phyloP scores from a whole-genome alignment of 2,113 vertebrate genomes.

The Cettia cetti region DNA sequence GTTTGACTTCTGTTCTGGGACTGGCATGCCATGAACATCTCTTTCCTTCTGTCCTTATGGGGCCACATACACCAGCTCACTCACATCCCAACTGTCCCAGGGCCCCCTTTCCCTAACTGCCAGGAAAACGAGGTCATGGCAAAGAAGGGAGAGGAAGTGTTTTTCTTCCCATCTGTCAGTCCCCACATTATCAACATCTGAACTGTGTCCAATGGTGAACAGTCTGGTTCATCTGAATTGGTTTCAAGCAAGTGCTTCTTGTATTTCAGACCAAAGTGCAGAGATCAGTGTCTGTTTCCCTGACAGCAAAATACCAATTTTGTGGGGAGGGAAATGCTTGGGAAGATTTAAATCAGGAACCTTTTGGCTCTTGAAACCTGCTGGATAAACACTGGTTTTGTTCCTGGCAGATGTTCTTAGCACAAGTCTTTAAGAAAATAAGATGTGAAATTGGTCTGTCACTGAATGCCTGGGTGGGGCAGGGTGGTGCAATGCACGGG shows the following conservation, averaged over 20 bases:
- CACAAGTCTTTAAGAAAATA: neutral
- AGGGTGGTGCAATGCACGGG: fast-evolving
- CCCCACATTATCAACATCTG: neutral
- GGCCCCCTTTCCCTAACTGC: neutral
- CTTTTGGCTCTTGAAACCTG: neutral
- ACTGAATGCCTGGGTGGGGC: fast-evolving
- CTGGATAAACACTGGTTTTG: neutral
- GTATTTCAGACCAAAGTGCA: neutral
- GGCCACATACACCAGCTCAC: neutral
- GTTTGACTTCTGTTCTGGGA: neutral
- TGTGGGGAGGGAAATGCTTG: neutral
- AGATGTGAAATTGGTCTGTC: neutral
- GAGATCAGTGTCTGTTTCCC: neutral
- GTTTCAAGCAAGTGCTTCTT: neutral
- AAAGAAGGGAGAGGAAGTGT: neutral
- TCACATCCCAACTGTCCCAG: neutral
- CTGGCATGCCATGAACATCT: fast-evolving
- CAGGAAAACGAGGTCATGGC: neutral
- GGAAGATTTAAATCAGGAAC: neutral
- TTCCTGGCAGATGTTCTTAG: neutral
- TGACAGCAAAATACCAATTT: slow-evolving; percentile 20
- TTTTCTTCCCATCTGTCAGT: neutral
- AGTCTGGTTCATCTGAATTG: neutral
- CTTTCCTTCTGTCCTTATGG: neutral
- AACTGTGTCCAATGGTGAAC: neutral